Conservation (phyloP, 2,797 vertebrate genomes). For the Catostomus latipinnis region DNA sequence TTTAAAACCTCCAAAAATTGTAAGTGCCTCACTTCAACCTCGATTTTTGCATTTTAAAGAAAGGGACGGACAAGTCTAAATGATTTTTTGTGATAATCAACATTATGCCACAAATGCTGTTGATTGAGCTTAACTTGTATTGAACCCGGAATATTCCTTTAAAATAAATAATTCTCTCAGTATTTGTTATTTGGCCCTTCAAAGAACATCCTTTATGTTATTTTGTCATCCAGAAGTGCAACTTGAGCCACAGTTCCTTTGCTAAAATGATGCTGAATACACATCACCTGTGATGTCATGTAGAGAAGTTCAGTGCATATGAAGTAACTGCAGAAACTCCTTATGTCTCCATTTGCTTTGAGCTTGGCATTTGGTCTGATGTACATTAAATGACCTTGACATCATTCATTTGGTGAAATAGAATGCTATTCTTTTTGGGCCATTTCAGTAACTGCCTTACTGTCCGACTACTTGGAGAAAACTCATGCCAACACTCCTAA, state of each 20-base stretch:
- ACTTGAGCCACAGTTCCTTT: constrained; percentile 10
- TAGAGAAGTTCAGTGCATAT: constrained; percentile 23
- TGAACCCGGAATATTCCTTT: too few species aligned
- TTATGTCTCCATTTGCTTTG: constrained; percentile 37
- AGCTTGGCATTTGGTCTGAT: constrained; percentile 21
- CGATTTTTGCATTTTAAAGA: too few species aligned
- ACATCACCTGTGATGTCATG: constrained; percentile 26
- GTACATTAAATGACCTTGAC: neutral
- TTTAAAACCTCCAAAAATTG: too few species aligned
- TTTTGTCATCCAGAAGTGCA: constrained; percentile 13
- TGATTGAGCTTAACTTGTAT: too few species aligned
- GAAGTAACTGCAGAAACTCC: constrained; percentile 33
- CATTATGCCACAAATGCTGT: too few species aligned
- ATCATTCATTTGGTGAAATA: neutral
- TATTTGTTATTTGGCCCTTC: constrained; percentile 2
- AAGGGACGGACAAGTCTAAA: too few species aligned
- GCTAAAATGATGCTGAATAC: neutral
- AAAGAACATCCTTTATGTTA: constrained; percentile 10
- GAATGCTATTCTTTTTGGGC: constrained; percentile 5
- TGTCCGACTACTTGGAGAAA: constrained; percentile 34
- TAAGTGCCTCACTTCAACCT: too few species aligned
- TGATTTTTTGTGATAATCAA: too few species aligned
- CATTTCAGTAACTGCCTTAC: constrained; percentile 36
- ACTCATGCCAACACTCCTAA: constrained; percentile 36
- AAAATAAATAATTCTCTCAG: too few species aligned